Conservation (phyloP, 2,888 invertebrate genomes). For the Ctena decussata region DNA sequence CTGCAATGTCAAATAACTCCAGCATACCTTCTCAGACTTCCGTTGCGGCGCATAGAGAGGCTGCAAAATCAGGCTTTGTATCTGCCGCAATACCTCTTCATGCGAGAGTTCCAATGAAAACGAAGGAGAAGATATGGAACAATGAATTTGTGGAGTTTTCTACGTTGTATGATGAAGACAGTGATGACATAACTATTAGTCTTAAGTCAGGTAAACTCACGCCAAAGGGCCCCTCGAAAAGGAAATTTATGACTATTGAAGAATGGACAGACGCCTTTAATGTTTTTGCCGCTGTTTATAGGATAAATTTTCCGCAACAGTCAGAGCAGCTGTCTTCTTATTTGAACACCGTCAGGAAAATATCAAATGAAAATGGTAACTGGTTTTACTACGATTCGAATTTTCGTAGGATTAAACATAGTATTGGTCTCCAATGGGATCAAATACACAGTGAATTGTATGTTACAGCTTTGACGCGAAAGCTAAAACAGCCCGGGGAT, state of each 20-base stretch:
- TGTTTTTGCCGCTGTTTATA: background rate
- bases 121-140: constrained; percentile 6
- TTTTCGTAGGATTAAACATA: background rate
- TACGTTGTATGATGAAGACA: background rate
- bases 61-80: background rate
- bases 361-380: background rate
- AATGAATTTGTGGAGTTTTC: background rate
- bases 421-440: background rate
- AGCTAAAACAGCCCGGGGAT: constrained; percentile 3
- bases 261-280: constrained; percentile 1
- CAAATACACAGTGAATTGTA: background rate
- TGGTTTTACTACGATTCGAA: background rate
- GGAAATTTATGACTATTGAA: background rate
- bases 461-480: background rate
- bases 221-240: background rate
- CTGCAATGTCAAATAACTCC: background rate
- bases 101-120: background rate
- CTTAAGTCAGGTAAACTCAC: background rate
- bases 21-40: background rate
- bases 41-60: background rate
- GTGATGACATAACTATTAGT: background rate
- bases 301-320: background rate
- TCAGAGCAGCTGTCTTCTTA: background rate
- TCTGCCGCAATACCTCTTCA: background rate
- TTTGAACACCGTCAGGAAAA: background rate